phyloP scores from a whole-genome alignment of 2,113 vertebrate genomes.

The Falco punctatus region DNA sequence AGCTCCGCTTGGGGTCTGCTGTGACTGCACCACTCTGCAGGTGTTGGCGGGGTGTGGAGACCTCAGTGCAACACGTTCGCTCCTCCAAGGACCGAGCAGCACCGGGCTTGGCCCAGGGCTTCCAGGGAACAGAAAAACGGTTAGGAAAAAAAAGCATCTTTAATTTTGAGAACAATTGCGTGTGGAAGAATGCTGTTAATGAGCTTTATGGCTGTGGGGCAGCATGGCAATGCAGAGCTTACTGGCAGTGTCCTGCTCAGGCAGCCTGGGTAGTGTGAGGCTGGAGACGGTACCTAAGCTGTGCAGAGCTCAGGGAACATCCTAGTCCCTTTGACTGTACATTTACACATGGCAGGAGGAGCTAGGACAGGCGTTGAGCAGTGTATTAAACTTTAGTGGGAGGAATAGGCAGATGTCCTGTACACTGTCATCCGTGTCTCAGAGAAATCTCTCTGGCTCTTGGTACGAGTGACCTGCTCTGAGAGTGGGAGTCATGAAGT shows the following conservation, averaged over 20 bases:
- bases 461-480: conserved; percentile 51
- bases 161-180: neutral
- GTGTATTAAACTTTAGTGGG: conserved; percentile 27
- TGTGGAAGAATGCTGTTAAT: conserved; percentile 11
- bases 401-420: conserved; percentile 54
- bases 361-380: conserved; percentile 47
- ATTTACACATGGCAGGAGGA: conserved; percentile 35
- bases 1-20: conserved; percentile 34
- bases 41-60: neutral
- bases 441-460: conserved; percentile 28
- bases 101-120: neutral
- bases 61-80: neutral
- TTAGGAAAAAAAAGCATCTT: conserved; percentile 28
- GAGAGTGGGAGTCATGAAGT: conserved; percentile 6
- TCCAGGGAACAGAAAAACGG: neutral
- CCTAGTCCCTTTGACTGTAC: conserved; percentile 33
- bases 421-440: conserved; percentile 41
- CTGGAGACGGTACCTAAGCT: conserved; percentile 39
- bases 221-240: conserved; percentile 23
- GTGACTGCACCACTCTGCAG: neutral
- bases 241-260: conserved; percentile 35
- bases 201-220: neutral
- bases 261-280: neutral
- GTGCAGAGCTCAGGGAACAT: conserved; percentile 12
- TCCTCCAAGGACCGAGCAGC: neutral